Evolutionary conservation across 1,140 invertebrate species (phyloP).

Genomic region (Trichomalopsis sarcophagae): DNA sequence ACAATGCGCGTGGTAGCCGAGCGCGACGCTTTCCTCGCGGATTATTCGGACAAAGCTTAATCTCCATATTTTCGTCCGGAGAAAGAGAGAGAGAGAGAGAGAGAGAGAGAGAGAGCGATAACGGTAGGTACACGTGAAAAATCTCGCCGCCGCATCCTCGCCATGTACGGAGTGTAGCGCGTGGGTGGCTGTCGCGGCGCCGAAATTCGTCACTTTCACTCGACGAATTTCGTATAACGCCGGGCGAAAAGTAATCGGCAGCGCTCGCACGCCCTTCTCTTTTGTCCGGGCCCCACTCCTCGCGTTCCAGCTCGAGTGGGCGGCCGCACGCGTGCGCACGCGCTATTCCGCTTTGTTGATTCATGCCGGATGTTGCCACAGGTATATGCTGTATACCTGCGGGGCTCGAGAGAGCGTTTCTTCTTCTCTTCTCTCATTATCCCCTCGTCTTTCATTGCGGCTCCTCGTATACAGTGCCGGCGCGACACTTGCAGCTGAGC

Average conservation of each 20-base stretch:
- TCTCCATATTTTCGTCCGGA: too few relatives aligned
- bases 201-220: slow-evolving; percentile 60
- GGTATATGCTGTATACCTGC: slow-evolving; percentile 32
- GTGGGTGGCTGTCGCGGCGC: neutral
- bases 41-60: neutral
- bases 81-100: too few relatives aligned
- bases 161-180: neutral
- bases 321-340: slow-evolving; percentile 53
- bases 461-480: neutral
- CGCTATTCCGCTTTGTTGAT: slow-evolving; percentile 62
- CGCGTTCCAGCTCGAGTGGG: slow-evolving; percentile 50
- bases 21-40: neutral
- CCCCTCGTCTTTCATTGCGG: neutral
- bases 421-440: neutral
- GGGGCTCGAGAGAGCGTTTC: neutral
- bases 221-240: neutral
- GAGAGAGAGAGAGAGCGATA: too few relatives aligned
- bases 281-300: slow-evolving; percentile 15
- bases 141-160: too few relatives aligned
- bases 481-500: slow-evolving; percentile 24
- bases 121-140: too few relatives aligned
- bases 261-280: slow-evolving; percentile 60
- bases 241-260: slow-evolving; percentile 53
- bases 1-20: slow-evolving; percentile 30
- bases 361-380: slow-evolving; percentile 67